phyloP scores from a whole-genome alignment of 92 coral and sea anemone genomes.

The Anthopleura xanthogrammica region DNA sequence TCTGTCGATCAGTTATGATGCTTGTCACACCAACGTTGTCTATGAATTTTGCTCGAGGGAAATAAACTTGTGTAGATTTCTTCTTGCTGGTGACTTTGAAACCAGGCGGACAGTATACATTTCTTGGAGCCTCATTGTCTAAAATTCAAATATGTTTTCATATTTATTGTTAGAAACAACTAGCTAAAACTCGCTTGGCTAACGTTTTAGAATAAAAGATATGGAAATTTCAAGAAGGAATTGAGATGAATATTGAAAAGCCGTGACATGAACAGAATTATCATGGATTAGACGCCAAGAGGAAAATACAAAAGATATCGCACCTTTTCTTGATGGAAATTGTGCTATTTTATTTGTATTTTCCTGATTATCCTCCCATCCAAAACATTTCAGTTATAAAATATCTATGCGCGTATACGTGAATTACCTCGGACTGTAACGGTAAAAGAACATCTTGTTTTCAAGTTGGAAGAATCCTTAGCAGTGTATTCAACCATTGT shows the following conservation, averaged over 20 bases:
- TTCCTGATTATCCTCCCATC: no score
- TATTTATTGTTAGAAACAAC: not conserved
- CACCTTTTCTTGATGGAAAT: no score
- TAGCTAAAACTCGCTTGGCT: no score
- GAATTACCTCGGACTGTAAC: conserved; percentile 48
- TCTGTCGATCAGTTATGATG: conserved; percentile 30
- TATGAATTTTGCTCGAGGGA: conserved; percentile 44
- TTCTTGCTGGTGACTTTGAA: conserved; percentile 2
- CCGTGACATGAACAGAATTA: no score
- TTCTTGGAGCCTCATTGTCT: conserved; percentile 55
- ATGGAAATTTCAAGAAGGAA: no score
- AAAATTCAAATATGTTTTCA: not conserved
- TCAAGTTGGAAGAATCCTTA: conserved; percentile 45
- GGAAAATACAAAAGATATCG: no score
- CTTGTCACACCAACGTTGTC: conserved; percentile 53
- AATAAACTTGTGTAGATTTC: not conserved
- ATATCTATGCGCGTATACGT: not conserved
- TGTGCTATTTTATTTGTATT: no score
- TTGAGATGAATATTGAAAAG: no score
- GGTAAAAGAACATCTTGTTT: conserved; percentile 31
- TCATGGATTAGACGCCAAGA: no score
- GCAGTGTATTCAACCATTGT: conserved; percentile 34
- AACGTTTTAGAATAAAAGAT: no score
- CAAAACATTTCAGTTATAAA: no score
- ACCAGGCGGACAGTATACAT: conserved; percentile 37